Evolutionary conservation across 2,113 vertebrate species (phyloP).

Genomic region (Lynx canadensis): DNA sequence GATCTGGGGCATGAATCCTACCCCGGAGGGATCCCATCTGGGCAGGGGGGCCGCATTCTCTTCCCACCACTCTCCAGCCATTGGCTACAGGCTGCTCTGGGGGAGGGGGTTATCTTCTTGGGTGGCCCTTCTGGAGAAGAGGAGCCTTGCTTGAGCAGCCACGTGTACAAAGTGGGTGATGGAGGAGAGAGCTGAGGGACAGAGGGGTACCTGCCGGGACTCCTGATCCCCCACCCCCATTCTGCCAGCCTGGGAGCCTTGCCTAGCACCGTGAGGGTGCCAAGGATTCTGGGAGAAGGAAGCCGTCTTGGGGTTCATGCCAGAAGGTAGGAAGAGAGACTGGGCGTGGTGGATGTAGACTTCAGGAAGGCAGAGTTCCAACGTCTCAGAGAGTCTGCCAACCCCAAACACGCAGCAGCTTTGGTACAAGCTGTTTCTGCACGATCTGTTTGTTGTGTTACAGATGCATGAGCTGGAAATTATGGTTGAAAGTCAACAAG

Average conservation of each 20-base stretch:
- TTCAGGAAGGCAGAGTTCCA: not conserved
- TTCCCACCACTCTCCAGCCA: not conserved
- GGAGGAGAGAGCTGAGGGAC: not conserved
- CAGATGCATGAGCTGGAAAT: not conserved
- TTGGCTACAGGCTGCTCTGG: not conserved
- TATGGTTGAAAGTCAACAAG: not conserved
- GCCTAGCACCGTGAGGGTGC: not conserved
- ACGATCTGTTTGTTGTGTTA: not conserved
- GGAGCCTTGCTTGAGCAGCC: not conserved
- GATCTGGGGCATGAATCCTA: not conserved
- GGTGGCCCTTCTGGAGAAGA: not conserved
- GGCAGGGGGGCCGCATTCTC: not conserved
- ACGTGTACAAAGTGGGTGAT: not conserved
- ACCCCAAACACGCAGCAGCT: not conserved
- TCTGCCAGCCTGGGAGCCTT: not conserved
- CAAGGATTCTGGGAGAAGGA: not conserved
- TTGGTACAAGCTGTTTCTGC: not conserved
- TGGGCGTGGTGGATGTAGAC: not conserved
- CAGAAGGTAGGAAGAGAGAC: not conserved
- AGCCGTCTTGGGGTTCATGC: not conserved
- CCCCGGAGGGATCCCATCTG: not conserved
- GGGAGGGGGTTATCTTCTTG: not conserved
- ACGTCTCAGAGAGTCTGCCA: not conserved
- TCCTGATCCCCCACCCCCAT: not conserved
- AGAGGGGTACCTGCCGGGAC: not conserved